Base-by-base conservation (phyloP, 2,113 vertebrate species). In the Cygnus atratus region DNA sequence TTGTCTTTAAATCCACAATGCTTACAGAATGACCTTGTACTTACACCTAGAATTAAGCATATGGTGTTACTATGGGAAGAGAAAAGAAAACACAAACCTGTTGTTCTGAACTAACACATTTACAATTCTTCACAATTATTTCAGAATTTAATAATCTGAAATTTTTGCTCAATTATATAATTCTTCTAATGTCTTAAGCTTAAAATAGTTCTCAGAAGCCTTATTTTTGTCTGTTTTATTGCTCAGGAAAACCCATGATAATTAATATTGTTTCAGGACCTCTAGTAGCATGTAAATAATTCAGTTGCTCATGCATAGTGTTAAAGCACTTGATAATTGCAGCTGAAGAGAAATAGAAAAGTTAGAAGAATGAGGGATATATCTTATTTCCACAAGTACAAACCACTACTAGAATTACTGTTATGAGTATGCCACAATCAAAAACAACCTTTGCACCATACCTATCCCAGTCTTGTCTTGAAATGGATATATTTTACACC, bases 401-500 rank as follows among this genome's bases (percentile, higher is more conserved):
- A 62, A 43, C 43, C 71, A 37, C 4, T 67, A 11, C 22, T 2
- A 59, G 55, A 59, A 35, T 66, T 66, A 39, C 29, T 70, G 19
- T 37, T 62, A 7, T 3, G 37, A 55, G 59, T 71, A 3, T 68
- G 52, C 5, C 28, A 83, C 7, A 50, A 63, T 9, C 11, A 21
- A 65, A 73, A 79, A 2, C 18, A 15, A 62, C 11, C 3, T 9
- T 81, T 88, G 5, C 0, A 3, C 37, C 1, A 0, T 41, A 43
- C 20, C 8, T 43, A 18, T 82, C 9, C 26, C 13, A 7, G 59
- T 75, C 39, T 25, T 84, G 13, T 5, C 6, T 4, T 61, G 57
- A 57, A 59, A 58, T 3, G 8, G 17, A 10, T 7, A 0, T 11
- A 18, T 72, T 91, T 84, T 35, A 81, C 13, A 31, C 9, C 6